Percentiles rank a stretch among this genome's conserved stretches.
These are phyloP conservation scores for Trididemnum nubilum DNA, from an alignment of 23 tunicate genomes.

Conservation along the genomic window DNA sequence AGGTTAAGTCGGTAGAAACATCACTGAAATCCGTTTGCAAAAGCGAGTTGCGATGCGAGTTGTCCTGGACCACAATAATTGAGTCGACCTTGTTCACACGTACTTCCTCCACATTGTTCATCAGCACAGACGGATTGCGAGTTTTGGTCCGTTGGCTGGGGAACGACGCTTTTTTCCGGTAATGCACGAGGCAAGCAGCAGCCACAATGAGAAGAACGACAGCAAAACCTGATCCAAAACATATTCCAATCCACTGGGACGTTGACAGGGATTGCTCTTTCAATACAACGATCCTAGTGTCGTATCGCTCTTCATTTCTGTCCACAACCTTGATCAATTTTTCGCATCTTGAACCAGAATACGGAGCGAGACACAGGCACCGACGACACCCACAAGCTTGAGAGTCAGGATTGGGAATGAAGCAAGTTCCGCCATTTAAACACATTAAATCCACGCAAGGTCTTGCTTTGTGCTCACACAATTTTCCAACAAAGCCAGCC, in stretches of 20 bases:
- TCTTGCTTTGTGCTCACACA: slow-evolving; percentile 16
- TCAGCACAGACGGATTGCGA: too few species aligned
- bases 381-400: slow-evolving; percentile 52
- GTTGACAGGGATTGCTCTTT: slow-evolving; percentile 8
- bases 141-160: too few species aligned
- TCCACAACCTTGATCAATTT: too few species aligned
- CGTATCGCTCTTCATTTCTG: not conserved
- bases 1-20: not conserved
- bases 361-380: slow-evolving; percentile 41
- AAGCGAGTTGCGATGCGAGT: not conserved
- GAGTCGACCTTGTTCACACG: not conserved
- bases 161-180: slow-evolving; percentile 17
- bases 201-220: slow-evolving; percentile 27
- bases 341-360: slow-evolving; percentile 46
- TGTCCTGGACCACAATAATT: not conserved
- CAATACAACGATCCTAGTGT: slow-evolving; percentile 1
- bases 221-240: slow-evolving; percentile 50
- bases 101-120: too few species aligned
- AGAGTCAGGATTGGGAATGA: slow-evolving; percentile 6
- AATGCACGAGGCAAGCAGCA: slow-evolving; percentile 37
- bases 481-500: slow-evolving; percentile 33
- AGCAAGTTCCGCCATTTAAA: slow-evolving; percentile 60
- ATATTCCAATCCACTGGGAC: slow-evolving; percentile 64
- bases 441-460: slow-evolving; percentile 34
- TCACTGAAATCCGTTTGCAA: too few species aligned